Conservation (phyloP, 2,113 vertebrate species). For the Elaphurus davidianus region DNA sequence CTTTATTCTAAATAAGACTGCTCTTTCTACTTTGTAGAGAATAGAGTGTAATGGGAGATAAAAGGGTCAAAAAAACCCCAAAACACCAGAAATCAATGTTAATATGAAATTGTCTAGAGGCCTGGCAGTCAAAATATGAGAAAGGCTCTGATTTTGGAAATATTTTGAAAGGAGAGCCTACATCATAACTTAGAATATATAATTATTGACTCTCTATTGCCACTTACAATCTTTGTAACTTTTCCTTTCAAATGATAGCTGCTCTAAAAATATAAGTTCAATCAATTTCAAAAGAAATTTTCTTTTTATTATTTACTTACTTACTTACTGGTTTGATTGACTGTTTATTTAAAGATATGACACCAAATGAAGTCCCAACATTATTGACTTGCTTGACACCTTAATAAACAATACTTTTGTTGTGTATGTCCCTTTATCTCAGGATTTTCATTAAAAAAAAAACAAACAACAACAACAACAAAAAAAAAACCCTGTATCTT, state of each 20-base stretch:
- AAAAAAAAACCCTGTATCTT: neutral
- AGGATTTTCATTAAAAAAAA: neutral
- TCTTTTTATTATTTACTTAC: neutral
- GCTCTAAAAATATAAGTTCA: neutral
- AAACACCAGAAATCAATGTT: neutral
- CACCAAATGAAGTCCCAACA: neutral
- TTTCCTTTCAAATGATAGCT: neutral
- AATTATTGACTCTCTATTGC: neutral
- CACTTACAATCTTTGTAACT: neutral
- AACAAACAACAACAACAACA: neutral
- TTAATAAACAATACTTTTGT: neutral
- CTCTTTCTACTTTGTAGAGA: neutral
- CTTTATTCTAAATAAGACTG: neutral
- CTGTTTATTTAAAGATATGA: neutral
- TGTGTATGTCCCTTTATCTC: neutral
- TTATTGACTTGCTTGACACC: neutral
- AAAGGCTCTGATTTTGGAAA: neutral
- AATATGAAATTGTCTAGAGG: neutral
- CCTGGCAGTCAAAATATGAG: neutral
- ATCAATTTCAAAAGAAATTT: neutral
- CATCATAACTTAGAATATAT: neutral
- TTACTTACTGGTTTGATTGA: neutral
- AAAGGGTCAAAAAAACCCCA: neutral
- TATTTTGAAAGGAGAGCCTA: neutral
- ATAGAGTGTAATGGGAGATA: neutral